Percentiles rank a stretch among this genome's conserved stretches.
These are phyloP conservation scores for Diorhabda elongata DNA, from an alignment of 1,140 invertebrate genomes.

Conservation along the genomic window DNA sequence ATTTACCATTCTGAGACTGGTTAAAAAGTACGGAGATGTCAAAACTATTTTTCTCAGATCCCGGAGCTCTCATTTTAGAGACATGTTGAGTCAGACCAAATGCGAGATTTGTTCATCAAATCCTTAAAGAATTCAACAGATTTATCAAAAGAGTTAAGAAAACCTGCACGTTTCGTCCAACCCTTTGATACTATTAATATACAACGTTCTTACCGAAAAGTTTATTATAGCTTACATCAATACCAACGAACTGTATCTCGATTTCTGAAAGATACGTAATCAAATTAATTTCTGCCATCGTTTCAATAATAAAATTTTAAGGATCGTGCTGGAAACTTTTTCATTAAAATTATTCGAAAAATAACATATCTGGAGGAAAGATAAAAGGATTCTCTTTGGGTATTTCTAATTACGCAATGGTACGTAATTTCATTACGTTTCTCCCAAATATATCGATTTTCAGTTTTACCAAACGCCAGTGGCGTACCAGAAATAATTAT, in stretches of 20 bases:
- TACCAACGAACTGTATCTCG: conserved; percentile 2
- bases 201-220: neutral
- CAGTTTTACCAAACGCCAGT: too few relatives aligned
- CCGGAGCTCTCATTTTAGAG: too few relatives aligned
- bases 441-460: conserved; percentile 1
- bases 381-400: neutral
- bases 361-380: conserved; percentile 10
- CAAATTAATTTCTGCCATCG: neutral
- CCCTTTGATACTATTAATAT: neutral
- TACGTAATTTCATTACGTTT: conserved; percentile 21
- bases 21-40: too few relatives aligned
- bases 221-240: neutral
- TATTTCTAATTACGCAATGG: conserved; percentile 21
- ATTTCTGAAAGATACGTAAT: neutral
- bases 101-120: too few relatives aligned
- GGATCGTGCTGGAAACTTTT: conserved; percentile 6
- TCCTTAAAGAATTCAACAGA: too few relatives aligned
- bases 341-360: conserved; percentile 18
- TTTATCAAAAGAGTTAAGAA: too few relatives aligned
- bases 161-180: neutral
- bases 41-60: too few relatives aligned
- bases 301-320: conserved; percentile 9
- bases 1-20: too few relatives aligned
- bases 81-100: too few relatives aligned
- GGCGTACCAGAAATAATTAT: too few relatives aligned